Conservation (phyloP, 2,888 invertebrate genomes). For the Drosophila hamatofila region DNA sequence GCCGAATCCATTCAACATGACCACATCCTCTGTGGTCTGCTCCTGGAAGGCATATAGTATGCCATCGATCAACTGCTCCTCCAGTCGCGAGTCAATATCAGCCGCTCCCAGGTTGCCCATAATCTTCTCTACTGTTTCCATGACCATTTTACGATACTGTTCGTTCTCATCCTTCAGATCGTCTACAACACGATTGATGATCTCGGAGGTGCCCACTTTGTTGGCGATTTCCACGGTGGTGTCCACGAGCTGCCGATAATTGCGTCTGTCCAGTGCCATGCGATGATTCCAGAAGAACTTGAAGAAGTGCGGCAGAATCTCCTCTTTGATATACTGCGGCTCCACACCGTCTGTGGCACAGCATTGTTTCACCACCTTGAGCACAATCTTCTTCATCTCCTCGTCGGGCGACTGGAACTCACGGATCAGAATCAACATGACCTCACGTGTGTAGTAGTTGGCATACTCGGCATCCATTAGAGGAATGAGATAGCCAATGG, state of each 20-base stretch:
- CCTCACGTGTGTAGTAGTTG: conserved; percentile 99
- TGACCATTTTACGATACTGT: conserved; percentile 99
- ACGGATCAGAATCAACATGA: conserved; percentile 95
- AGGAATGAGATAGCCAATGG: conserved; percentile 99
- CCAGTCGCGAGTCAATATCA: conserved; percentile 98
- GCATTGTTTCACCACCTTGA: conserved; percentile 99
- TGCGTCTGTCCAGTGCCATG: conserved; percentile 99
- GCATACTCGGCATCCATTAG: conserved; percentile 99
- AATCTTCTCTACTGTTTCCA: conserved; percentile 99
- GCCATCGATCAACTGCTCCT: conserved; percentile 99
- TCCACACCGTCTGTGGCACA: conserved; percentile 99
- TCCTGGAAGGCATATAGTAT: conserved; percentile 99
- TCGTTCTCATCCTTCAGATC: conserved; percentile 99
- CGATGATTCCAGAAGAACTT: conserved; percentile 99
- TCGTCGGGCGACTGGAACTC: conserved; percentile 99
- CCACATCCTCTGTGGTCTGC: conserved; percentile 99
- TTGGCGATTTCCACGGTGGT: conserved; percentile 99
- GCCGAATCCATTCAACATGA: conserved; percentile 99
- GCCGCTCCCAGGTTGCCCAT: conserved; percentile 99
- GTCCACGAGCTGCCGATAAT: conserved; percentile 98
- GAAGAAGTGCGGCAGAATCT: conserved; percentile 99
- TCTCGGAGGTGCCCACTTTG: conserved; percentile 99
- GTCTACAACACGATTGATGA: conserved; percentile 98
- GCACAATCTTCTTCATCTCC: conserved; percentile 99
- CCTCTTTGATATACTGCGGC: conserved; percentile 99